Conservation (phyloP, 2,113 vertebrate species). For the Candoia aspera region DNA sequence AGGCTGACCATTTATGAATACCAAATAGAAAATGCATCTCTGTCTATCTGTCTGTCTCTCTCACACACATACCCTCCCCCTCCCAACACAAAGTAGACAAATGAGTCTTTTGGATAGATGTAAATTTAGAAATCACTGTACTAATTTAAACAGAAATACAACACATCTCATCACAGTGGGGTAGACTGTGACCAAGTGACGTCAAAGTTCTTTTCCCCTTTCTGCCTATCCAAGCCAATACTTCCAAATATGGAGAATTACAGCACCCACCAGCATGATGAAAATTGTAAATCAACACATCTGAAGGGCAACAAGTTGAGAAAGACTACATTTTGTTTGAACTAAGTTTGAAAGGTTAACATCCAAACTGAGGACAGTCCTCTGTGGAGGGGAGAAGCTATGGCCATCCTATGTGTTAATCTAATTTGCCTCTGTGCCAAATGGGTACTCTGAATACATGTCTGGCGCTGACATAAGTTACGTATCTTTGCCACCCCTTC, state of each 20-base stretch:
- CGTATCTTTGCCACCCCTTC: no score
- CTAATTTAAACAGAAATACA: neutral
- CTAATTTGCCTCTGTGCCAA: neutral
- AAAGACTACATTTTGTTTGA: neutral
- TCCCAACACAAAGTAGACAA: neutral
- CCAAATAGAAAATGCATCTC: neutral
- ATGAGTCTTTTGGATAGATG: neutral
- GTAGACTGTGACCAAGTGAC: neutral
- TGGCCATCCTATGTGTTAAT: neutral
- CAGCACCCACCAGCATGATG: neutral
- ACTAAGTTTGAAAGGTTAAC: neutral
- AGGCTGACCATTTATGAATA: neutral
- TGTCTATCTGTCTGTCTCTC: neutral
- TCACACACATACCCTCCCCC: neutral
- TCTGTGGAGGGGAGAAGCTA: neutral
- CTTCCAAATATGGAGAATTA: neutral
- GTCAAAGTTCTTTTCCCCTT: neutral
- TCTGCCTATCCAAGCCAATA: neutral
- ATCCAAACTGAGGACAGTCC: neutral
- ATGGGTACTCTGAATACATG: neutral
- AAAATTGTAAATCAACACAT: neutral
- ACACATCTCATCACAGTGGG: neutral
- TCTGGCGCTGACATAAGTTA: neutral
- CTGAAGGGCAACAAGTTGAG: neutral
- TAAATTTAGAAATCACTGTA: neutral